Percentiles rank a stretch among this genome's conserved stretches.
Evolutionary conservation across 2,113 vertebrate species (phyloP).

Genomic region (Merops nubicus): DNA sequence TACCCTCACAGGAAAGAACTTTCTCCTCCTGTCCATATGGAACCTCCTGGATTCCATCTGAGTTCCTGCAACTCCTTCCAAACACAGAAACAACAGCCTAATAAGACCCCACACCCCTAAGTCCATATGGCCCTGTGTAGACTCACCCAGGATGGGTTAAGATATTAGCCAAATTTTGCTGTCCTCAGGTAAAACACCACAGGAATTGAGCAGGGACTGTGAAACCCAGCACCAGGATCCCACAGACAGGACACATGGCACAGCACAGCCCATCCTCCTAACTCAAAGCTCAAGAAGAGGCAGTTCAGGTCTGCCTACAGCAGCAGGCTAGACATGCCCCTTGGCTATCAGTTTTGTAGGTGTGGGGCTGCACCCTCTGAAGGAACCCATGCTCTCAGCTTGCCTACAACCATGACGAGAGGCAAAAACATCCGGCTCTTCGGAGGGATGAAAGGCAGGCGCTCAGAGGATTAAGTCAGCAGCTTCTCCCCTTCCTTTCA

Average conservation of each 20-base stretch:
- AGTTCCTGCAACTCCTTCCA: background rate
- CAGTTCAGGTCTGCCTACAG: background rate
- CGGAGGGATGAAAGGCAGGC: background rate
- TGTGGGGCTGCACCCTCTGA: background rate
- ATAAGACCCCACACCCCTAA: background rate
- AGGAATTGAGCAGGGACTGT: background rate
- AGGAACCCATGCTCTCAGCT: background rate
- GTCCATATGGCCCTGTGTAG: no score
- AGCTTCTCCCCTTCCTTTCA: constrained; percentile 20
- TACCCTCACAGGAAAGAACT: background rate
- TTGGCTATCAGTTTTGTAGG: constrained; percentile 11
- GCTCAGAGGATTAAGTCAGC: constrained; percentile 23
- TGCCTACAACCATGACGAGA: background rate
- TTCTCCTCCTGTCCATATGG: background rate
- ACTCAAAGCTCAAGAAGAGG: background rate
- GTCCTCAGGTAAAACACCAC: accelerated
- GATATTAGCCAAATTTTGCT: background rate
- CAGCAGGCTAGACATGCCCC: background rate
- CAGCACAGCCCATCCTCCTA: background rate
- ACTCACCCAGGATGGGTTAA: background rate
- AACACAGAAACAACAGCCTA: background rate
- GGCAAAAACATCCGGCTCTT: constrained; percentile 5
- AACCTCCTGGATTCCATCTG: background rate
- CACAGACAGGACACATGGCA: background rate
- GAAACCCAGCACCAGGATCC: background rate